These are phyloP conservation scores for Parnassius orleans DNA, from an alignment of 2,888 invertebrate species.

Conservation along the genomic window DNA sequence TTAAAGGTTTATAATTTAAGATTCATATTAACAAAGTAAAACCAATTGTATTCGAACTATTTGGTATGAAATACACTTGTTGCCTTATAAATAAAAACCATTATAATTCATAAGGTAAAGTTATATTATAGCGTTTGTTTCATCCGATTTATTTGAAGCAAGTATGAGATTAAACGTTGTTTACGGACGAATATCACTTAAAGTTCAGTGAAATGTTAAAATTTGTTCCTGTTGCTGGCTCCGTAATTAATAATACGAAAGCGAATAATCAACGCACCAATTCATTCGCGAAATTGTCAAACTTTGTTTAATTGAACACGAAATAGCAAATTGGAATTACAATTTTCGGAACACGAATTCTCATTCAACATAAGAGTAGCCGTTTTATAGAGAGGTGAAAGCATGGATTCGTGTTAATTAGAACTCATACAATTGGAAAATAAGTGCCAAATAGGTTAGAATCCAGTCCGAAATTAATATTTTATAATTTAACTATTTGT, in stretches of 20 bases:
- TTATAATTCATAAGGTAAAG: background rate
- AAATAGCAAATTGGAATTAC: slow-evolving; percentile 8
- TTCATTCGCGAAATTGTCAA: slow-evolving; percentile 24
- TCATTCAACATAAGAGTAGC: background rate
- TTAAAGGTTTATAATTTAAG: too few relatives aligned
- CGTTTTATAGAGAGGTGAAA: too few relatives aligned
- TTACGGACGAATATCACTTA: slow-evolving; percentile 11
- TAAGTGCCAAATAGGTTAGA: too few relatives aligned
- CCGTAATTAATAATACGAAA: slow-evolving; percentile 25
- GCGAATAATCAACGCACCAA: slow-evolving; percentile 25
- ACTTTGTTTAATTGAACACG: slow-evolving; percentile 22
- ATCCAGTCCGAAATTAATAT: too few relatives aligned
- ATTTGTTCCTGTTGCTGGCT: slow-evolving; percentile 17
- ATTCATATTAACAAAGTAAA: too few relatives aligned
- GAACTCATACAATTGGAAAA: too few relatives aligned
- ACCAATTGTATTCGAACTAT: too few relatives aligned
- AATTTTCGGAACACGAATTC: slow-evolving; percentile 5
- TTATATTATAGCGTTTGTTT: slow-evolving; percentile 4
- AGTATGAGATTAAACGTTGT: slow-evolving; percentile 18
- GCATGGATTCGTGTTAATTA: too few relatives aligned
- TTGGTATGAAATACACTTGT: background rate
- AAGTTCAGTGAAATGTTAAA: slow-evolving; percentile 21
- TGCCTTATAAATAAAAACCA: background rate
- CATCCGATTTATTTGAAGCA: slow-evolving; percentile 1
- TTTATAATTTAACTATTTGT: too few relatives aligned